Base-by-base conservation (phyloP, 1,140 invertebrate genomes). In the Papilio glaucus region DNA sequence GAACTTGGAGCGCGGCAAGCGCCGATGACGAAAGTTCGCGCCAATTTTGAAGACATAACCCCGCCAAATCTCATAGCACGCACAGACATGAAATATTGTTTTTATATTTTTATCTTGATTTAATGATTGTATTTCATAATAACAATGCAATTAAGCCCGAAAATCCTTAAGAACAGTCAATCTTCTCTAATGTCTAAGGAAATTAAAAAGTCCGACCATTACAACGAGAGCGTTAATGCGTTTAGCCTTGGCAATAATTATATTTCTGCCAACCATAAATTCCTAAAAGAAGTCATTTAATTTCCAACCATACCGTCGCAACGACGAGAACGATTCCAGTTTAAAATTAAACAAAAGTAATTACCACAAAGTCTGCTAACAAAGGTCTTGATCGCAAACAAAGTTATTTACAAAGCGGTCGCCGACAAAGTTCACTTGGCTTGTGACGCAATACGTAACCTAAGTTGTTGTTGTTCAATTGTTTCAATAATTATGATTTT, bases 291-390 rank as follows among this genome's bases (percentile, higher is more conserved):
- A 69, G 67, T 53, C 42, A 53, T 69, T 69, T 68, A 53, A 49
- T 53, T 33, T 49, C 26, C 42, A 29, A 42, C 26, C 26, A 0
- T 69, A 21, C 42, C 67, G 26, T 8, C 24, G 67, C 41, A 29
- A 45, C 37, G 67, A 49, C 42, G 42, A 37, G 5, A 13, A 69
- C 42, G 13, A 69, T 69, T 37, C 29, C 7, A 37, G 9, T 69
- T 69, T 33, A 69, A 69, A 69, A 69, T 69, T 69, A 69, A 53
- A 69, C 67, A 69, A 69, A 49, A 53, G 26, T 67, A 67, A 67
- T 67, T 67, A 53, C 67, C 63, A 37, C 60, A 5, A 60, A 67
- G 63, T 67, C 63, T 39, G 63, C 63, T 67, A 67, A 67, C 42
- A 67, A 42, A 45, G 39, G 39, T 67, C 39, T 45, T 41, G 9